These are phyloP conservation scores for Arbacia lixula DNA, from an alignment of 53 echinoderm and acorn worm genomes.

Conservation along the genomic window DNA sequence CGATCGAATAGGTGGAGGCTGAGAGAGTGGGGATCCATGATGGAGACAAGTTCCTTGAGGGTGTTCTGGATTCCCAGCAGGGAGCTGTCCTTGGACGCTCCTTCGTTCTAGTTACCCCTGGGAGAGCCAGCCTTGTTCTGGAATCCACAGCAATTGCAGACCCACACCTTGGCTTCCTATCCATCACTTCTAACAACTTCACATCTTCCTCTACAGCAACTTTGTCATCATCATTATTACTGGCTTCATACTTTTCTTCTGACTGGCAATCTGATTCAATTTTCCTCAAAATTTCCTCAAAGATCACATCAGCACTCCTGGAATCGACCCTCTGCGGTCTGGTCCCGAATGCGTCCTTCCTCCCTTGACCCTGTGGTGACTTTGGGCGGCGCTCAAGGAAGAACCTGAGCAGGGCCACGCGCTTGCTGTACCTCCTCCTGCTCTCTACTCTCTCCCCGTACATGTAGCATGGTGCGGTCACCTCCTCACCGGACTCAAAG, in stretches of 20 bases:
- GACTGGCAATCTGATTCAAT: conserved; percentile 49
- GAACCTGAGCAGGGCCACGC: conserved; percentile 81
- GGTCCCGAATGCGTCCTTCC: not conserved
- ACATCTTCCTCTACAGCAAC: not conserved
- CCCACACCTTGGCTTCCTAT: conserved; percentile 12
- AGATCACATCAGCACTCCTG: conserved; percentile 72
- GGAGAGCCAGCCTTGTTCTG: not conserved
- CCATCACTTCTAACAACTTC: not conserved
- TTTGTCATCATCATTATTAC: conserved; percentile 39
- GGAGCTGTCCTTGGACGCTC: conserved; percentile 67
- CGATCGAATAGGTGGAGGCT: conserved; percentile 12
- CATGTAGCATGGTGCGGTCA: conserved; percentile 76
- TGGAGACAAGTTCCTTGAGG: not conserved
- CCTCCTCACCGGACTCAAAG: conserved; percentile 49
- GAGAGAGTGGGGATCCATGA: not conserved
- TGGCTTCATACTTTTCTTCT: no score
- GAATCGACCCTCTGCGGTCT: conserved; percentile 25
- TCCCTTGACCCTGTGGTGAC: conserved; percentile 28
- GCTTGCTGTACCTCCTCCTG: conserved; percentile 77
- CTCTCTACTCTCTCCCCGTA: conserved; percentile 91
- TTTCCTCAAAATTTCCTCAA: conserved; percentile 65
- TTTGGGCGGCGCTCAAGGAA: conserved; percentile 71
- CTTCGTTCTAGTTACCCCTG: not conserved
- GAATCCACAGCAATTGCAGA: conserved; percentile 28
- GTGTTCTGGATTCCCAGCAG: conserved; percentile 10